These are phyloP conservation scores for Rhagium mordax DNA, from an alignment of 2,888 invertebrate species.

Conservation along the genomic window DNA sequence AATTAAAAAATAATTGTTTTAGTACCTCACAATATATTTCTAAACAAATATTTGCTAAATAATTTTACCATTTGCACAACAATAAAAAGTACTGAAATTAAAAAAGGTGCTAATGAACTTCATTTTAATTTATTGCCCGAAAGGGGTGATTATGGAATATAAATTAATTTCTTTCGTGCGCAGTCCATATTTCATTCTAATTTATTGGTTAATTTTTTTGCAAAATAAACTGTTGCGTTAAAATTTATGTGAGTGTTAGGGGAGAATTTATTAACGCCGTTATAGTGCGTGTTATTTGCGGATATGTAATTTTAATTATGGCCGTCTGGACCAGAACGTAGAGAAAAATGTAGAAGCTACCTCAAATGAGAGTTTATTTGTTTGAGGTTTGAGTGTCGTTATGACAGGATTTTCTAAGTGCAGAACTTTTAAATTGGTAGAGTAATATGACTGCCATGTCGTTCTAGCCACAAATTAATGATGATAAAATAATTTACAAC, in stretches of 20 bases:
- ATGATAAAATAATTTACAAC: too few relatives aligned
- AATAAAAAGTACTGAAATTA: not conserved
- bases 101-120: slow-evolving; percentile 29
- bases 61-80: not conserved
- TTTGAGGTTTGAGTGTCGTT: not conserved
- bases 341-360: not conserved
- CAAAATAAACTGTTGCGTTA: slow-evolving; percentile 35
- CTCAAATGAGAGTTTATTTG: not conserved
- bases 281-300: slow-evolving; percentile 15
- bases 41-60: not conserved
- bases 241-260: slow-evolving; percentile 37
- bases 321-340: not conserved
- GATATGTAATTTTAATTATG: slow-evolving; percentile 20
- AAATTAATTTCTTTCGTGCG: slow-evolving; percentile 31
- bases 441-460: too few relatives aligned
- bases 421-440: not conserved
- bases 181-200: slow-evolving; percentile 33
- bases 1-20: slow-evolving; percentile 19
- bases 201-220: slow-evolving; percentile 37
- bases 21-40: not conserved
- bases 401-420: not conserved
- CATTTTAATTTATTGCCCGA: slow-evolving; percentile 29
- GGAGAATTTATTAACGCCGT: slow-evolving; percentile 22
- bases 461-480: too few relatives aligned
- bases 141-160: slow-evolving; percentile 31